Conservation (phyloP, 2,797 vertebrate species). For the Coracias cyanogaster region DNA sequence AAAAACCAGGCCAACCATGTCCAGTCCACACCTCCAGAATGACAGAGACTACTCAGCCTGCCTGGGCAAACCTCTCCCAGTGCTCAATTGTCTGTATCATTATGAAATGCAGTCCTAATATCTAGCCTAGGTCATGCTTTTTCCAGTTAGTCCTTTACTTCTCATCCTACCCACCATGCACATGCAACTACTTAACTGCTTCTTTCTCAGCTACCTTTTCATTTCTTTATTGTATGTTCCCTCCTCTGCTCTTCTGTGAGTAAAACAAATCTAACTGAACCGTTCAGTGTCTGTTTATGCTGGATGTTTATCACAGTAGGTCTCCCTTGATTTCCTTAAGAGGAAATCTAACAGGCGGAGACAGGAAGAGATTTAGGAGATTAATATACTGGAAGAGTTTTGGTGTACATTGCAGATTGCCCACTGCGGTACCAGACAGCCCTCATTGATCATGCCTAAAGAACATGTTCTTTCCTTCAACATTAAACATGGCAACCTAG, state of each 20-base stretch:
- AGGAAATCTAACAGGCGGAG: background rate
- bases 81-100: background rate
- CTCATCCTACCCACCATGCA: background rate
- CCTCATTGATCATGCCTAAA: background rate
- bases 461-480: background rate
- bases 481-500: background rate
- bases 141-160: background rate
- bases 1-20: background rate
- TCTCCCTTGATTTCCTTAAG: background rate
- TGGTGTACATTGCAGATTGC: background rate
- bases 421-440: background rate
- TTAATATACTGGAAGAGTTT: background rate
- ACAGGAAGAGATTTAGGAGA: background rate
- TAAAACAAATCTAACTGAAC: background rate
- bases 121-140: background rate
- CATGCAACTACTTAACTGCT: background rate
- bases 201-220: background rate
- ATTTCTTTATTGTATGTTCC: background rate
- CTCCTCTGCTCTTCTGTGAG: background rate
- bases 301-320: background rate
- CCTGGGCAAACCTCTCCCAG: background rate
- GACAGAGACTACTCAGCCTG: background rate
- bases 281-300: background rate
- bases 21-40: background rate
- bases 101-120: background rate